Percentiles rank a stretch among this genome's conserved stretches.
These are phyloP conservation scores for Tupiocoris notatus DNA, from an alignment of 2,888 invertebrate species.

Conservation along the genomic window DNA sequence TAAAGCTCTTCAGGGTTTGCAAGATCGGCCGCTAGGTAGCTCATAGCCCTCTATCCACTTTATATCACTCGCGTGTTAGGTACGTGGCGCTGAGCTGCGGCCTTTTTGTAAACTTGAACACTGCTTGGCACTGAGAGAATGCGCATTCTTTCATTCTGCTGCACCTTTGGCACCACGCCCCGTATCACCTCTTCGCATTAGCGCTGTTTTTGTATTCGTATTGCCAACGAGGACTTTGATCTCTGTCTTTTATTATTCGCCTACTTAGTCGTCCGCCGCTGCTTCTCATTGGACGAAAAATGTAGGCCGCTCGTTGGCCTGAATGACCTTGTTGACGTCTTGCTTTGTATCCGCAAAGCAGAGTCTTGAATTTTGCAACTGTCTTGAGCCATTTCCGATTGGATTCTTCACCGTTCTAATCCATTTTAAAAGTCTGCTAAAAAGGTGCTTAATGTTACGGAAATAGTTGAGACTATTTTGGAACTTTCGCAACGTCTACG, in stretches of 20 bases:
- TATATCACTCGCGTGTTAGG: background rate
- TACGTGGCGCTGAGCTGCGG: background rate
- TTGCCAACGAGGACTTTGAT: background rate
- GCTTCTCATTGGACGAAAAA: background rate
- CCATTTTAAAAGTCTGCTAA: too few relatives aligned
- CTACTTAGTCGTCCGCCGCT: constrained; percentile 4
- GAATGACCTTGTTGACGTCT: background rate
- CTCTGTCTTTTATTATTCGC: background rate
- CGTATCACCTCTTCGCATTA: background rate
- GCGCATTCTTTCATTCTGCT: constrained; percentile 16
- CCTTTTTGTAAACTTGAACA: background rate
- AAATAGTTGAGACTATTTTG: too few relatives aligned
- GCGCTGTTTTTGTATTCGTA: background rate
- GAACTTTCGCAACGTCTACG: too few relatives aligned
- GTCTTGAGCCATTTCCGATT: too few relatives aligned
- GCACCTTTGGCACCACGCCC: constrained; percentile 19
- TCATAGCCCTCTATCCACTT: too few relatives aligned
- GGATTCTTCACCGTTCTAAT: too few relatives aligned
- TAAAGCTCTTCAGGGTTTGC: background rate
- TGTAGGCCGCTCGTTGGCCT: background rate
- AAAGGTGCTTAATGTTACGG: too few relatives aligned
- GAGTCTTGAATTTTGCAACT: too few relatives aligned
- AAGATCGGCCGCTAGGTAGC: background rate
- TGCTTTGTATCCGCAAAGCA: background rate
- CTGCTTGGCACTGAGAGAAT: background rate